These are phyloP conservation scores for Nipponia nippon DNA, from an alignment of 2,113 vertebrate genomes.

Conservation along the genomic window DNA sequence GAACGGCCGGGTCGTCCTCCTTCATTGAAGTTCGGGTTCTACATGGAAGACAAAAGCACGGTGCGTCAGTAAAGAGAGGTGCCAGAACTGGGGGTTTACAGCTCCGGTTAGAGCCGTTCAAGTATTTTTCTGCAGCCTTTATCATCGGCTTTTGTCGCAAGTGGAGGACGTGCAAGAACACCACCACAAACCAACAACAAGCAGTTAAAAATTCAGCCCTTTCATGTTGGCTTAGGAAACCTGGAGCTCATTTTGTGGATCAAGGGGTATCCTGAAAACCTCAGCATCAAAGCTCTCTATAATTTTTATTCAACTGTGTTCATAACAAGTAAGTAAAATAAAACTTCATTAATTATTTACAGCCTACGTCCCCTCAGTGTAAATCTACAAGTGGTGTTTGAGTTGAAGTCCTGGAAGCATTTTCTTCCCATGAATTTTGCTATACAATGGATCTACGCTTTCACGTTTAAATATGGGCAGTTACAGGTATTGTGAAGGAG, in stretches of 20 bases:
- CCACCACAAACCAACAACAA: background rate
- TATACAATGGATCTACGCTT: background rate
- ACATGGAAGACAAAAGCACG: background rate
- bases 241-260: background rate
- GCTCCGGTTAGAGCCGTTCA: fast-evolving
- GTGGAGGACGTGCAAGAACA: background rate
- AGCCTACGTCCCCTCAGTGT: background rate
- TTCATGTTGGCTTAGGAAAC: fast-evolving
- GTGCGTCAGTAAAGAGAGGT: background rate
- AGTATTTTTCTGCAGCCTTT: background rate
- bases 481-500: background rate
- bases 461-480: background rate
- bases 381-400: background rate
- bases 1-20: conserved; percentile 89
- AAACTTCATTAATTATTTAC: background rate
- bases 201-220: background rate
- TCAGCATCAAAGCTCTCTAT: background rate
- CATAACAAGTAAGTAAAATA: background rate
- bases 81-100: background rate
- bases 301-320: background rate
- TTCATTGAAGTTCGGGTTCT: conserved; percentile 85
- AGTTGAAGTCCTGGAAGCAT: background rate
- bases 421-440: background rate
- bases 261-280: background rate
- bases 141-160: background rate